phyloP scores from a whole-genome alignment of 2,888 invertebrate species.

The Atethmia centrago region DNA sequence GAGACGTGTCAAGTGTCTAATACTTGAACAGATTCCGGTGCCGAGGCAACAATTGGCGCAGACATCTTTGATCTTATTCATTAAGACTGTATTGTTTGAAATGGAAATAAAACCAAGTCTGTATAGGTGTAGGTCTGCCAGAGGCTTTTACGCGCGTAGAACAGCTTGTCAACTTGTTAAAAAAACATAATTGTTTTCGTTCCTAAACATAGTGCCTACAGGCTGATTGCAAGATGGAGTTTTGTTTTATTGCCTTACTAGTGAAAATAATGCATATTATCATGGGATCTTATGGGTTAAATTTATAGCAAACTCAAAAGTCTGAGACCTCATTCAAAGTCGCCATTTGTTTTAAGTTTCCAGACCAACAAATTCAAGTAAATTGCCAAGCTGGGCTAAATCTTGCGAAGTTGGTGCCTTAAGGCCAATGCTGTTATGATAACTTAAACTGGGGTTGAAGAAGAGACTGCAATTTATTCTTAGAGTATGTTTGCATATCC shows the following conservation, averaged over 20 bases:
- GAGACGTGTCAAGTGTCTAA: conserved; percentile 45
- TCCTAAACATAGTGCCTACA: not conserved
- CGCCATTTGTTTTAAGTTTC: conserved; percentile 15
- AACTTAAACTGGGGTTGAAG: not conserved
- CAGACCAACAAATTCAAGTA: conserved; percentile 28
- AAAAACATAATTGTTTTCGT: not conserved
- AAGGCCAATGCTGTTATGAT: conserved; percentile 1
- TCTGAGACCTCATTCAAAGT: conserved; percentile 26
- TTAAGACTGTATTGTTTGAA: conserved; percentile 21
- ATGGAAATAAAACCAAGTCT: conserved; percentile 30
- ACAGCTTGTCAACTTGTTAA: not conserved
- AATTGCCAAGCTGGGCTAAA: conserved; percentile 15
- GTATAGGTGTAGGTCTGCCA: conserved; percentile 9
- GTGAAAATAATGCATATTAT: not conserved
- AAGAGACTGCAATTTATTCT: not conserved
- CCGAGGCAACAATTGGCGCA: conserved; percentile 28
- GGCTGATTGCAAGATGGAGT: not conserved
- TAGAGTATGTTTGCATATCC: not conserved
- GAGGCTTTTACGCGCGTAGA: not conserved
- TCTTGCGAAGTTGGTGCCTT: conserved; percentile 8
- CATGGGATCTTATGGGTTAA: not conserved
- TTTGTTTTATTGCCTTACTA: not conserved
- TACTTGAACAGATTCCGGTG: conserved; percentile 43
- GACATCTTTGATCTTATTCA: conserved; percentile 37
- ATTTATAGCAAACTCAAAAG: conserved; percentile 11